Conservation (phyloP, 2,888 invertebrate genomes). For the Sympetrum striolatum region DNA sequence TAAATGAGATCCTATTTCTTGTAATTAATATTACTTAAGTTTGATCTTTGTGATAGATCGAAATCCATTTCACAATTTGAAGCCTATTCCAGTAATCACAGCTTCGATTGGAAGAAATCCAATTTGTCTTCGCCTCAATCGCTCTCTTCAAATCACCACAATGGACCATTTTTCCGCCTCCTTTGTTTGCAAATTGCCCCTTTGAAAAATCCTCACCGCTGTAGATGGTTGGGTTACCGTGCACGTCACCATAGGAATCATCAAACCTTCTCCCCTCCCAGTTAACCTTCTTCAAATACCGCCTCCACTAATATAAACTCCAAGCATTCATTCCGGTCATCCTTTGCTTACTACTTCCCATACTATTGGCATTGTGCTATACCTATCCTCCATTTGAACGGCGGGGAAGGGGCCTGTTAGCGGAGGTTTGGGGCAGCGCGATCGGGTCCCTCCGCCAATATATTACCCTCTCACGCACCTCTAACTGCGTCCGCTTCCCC, state of each 20-base stretch:
- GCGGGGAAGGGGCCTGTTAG: not conserved
- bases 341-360: not conserved
- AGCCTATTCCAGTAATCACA: not conserved
- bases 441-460: not conserved
- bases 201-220: not conserved
- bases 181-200: not conserved
- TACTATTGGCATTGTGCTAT: slow-evolving; percentile 2
- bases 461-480: not conserved
- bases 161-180: not conserved
- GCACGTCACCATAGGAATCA: not conserved
- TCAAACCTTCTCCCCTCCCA: not conserved
- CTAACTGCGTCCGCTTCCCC: not conserved
- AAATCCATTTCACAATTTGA: no score
- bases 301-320: not conserved
- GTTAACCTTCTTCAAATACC: not conserved
- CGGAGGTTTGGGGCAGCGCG: not conserved
- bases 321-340: not conserved
- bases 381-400: not conserved
- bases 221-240: not conserved
- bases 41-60: no score
- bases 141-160: not conserved
- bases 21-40: no score
- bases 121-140: not conserved
- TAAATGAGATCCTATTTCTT: no score
- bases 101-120: not conserved